Evolutionary conservation across 2,113 vertebrate species (phyloP).

Genomic region (Sinosuthora webbiana): DNA sequence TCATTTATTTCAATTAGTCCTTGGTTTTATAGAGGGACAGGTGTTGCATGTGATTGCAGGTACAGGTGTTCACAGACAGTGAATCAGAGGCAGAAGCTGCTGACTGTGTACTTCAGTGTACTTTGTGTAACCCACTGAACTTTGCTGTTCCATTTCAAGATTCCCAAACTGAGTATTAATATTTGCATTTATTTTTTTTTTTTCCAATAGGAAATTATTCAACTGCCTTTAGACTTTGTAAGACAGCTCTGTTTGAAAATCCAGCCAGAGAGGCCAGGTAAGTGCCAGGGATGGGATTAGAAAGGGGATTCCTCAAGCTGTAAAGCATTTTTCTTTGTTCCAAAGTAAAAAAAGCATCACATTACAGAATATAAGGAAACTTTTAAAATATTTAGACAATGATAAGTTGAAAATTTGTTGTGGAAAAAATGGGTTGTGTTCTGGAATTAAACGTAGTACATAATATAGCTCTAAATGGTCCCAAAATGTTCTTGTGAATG

Average conservation of each 20-base stretch:
- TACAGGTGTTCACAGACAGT: neutral
- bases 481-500: neutral
- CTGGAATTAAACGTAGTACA: neutral
- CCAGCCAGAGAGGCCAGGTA: constrained; percentile 93
- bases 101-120: neutral
- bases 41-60: neutral
- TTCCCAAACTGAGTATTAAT: neutral
- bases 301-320: neutral
- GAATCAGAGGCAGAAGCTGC: neutral
- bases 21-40: neutral
- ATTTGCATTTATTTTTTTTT: neutral
- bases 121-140: neutral
- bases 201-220: constrained; percentile 87
- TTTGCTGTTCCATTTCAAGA: neutral
- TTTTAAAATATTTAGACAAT: neutral
- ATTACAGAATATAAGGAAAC: neutral
- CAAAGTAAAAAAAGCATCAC: neutral
- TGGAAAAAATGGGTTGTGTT: neutral
- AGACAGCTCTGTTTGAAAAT: constrained; percentile 92
- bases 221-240: constrained; percentile 92
- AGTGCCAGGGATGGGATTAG: neutral
- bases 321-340: neutral
- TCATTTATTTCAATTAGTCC: neutral
- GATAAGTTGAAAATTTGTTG: neutral
- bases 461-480: neutral